Evolutionary conservation across 1,140 invertebrate genomes (phyloP).

Genomic region (Drosophila arawakana): DNA sequence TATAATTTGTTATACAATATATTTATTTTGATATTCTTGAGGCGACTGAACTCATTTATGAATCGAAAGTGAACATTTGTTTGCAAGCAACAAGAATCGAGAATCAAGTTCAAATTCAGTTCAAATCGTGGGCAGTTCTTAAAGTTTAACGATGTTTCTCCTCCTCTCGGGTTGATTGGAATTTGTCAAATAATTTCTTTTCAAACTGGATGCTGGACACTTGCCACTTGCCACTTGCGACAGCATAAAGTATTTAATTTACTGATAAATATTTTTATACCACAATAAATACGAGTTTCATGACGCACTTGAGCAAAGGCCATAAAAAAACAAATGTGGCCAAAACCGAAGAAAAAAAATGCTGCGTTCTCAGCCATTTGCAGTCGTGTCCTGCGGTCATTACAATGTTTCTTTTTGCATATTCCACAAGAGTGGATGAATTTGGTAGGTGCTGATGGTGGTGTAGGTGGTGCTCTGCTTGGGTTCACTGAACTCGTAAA

Average conservation of each 20-base stretch:
- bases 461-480: background rate
- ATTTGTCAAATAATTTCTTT: constrained; percentile 35
- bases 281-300: constrained; percentile 76
- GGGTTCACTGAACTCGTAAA: constrained; percentile 70
- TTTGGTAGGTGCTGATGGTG: constrained; percentile 13
- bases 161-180: constrained; percentile 24
- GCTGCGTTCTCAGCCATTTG: constrained; percentile 47
- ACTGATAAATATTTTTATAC: constrained; percentile 81
- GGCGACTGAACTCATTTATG: too few species aligned
- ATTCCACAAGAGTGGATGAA: constrained; percentile 37
- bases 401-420: constrained; percentile 71
- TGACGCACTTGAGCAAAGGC: constrained; percentile 65
- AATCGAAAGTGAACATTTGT: too few species aligned
- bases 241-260: constrained; percentile 69
- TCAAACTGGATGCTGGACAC: constrained; percentile 18
- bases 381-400: constrained; percentile 78
- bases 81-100: background rate
- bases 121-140: constrained; percentile 16
- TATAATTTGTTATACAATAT: constrained; percentile 20
- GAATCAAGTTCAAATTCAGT: constrained; percentile 38
- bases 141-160: constrained; percentile 52
- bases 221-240: background rate
- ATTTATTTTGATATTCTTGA: background rate
- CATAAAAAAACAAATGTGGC: constrained; percentile 68
- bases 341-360: constrained; percentile 47